phyloP scores from a whole-genome alignment of 1,140 invertebrate species.

The Pseudomyrmex cubaensis region DNA sequence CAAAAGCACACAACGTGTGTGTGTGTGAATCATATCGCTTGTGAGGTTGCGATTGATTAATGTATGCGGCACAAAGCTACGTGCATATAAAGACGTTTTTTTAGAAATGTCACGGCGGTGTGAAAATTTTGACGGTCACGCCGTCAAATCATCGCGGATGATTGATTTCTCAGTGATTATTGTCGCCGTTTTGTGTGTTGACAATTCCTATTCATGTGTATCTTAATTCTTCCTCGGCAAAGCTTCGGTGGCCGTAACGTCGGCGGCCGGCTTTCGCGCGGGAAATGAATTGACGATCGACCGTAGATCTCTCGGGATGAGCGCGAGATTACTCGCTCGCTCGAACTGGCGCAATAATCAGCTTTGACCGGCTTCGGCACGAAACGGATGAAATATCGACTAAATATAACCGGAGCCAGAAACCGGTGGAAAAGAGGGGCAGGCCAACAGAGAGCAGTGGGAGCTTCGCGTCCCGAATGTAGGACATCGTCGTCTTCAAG shows the following conservation, averaged over 20 bases:
- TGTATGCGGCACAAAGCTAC: too few species aligned
- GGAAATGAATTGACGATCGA: conserved; percentile 8
- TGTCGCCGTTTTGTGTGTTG: too few species aligned
- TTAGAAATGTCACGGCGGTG: too few species aligned
- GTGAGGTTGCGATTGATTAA: too few species aligned
- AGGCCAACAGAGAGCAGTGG: conserved; percentile 43
- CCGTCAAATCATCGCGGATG: too few species aligned
- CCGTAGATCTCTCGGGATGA: conserved; percentile 3
- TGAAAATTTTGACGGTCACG: too few species aligned
- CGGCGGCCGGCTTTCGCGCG: background rate
- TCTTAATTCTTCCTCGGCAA: too few species aligned
- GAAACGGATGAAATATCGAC: conserved; percentile 80
- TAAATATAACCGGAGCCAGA: conserved; percentile 79
- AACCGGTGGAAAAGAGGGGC: conserved; percentile 70
- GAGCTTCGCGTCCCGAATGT: conserved; percentile 77
- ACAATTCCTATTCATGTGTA: too few species aligned
- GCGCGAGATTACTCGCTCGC: conserved; percentile 21
- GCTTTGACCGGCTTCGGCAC: conserved; percentile 75
- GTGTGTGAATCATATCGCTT: background rate
- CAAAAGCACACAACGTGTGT: background rate
- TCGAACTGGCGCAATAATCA: conserved; percentile 76
- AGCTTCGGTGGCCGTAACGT: background rate
- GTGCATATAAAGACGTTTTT: too few species aligned
- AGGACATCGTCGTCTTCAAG: conserved; percentile 78
- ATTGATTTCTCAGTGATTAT: too few species aligned